Conservation (phyloP, 2,888 invertebrate genomes). For the Beris morrisii region DNA sequence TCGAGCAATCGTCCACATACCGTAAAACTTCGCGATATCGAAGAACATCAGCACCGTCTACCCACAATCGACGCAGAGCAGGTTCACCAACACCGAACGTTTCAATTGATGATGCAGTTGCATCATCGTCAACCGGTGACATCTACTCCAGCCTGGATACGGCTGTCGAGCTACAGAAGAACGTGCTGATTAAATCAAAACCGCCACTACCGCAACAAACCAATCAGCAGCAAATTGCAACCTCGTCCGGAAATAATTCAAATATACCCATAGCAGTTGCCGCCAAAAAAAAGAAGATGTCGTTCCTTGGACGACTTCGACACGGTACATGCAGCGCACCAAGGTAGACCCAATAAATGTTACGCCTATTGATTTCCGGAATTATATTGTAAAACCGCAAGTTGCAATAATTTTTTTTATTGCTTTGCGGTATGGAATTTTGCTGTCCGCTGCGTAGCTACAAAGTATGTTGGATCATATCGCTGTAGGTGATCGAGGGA, state of each 20-base stretch:
- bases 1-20: conserved; percentile 14
- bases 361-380: too few species aligned
- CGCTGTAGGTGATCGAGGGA: too few species aligned
- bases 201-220: conserved; percentile 35
- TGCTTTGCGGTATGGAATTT: too few species aligned
- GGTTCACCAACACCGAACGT: conserved; percentile 15
- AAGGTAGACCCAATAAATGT: conserved; percentile 25
- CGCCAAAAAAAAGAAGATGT: conserved; percentile 14
- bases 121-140: conserved; percentile 34
- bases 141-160: conserved; percentile 33
- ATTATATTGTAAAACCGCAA: not conserved
- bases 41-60: conserved; percentile 26
- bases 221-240: not conserved
- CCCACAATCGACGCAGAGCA: conserved; percentile 15
- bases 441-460: too few species aligned
- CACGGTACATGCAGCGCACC: conserved; percentile 37
- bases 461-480: too few species aligned
- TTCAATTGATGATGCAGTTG: conserved; percentile 17
- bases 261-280: not conserved
- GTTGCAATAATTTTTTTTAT: not conserved
- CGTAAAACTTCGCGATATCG: conserved; percentile 23
- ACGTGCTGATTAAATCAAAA: conserved; percentile 34
- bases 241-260: not conserved
- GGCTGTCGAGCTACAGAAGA: conserved; percentile 25
- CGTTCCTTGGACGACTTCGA: conserved; percentile 33